These are phyloP conservation scores for Apeltes quadracus DNA, from an alignment of 2,113 vertebrate species.

Conservation along the genomic window DNA sequence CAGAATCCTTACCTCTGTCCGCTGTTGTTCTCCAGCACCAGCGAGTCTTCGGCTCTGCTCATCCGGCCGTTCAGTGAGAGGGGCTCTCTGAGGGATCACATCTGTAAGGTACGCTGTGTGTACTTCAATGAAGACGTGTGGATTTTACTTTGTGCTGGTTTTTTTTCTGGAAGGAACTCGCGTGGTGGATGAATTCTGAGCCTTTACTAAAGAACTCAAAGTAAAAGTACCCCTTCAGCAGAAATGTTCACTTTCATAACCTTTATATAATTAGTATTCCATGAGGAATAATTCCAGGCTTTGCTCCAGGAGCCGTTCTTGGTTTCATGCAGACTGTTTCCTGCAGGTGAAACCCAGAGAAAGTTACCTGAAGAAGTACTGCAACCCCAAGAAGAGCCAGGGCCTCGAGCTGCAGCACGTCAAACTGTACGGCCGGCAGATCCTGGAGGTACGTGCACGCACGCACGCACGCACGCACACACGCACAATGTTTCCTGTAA, in stretches of 20 bases:
- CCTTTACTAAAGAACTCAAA: neutral
- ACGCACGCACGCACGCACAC: neutral
- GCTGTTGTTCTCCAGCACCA: slow-evolving; percentile 89
- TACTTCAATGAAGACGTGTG: no score
- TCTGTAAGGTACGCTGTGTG: slow-evolving; percentile 88
- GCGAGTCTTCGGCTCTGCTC: slow-evolving; percentile 91
- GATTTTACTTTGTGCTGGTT: no score
- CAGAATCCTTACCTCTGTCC: slow-evolving; percentile 91
- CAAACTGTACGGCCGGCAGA: slow-evolving; percentile 90
- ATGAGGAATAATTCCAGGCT: neutral
- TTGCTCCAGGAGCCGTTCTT: neutral
- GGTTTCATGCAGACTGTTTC: neutral
- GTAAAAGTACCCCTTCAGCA: neutral
- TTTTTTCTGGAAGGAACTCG: no score
- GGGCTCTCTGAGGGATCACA: slow-evolving; percentile 94
- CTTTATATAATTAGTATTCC: neutral
- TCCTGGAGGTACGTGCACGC: slow-evolving; percentile 87
- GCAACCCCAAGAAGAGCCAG: slow-evolving; percentile 93
- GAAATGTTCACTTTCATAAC: neutral
- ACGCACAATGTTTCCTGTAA: neutral
- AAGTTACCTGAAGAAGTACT: slow-evolving; percentile 94
- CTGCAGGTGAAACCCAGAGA: slow-evolving; percentile 93
- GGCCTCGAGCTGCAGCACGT: slow-evolving; percentile 93
- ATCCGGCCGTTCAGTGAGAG: slow-evolving; percentile 93
- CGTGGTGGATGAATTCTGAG: neutral